Evolutionary conservation across 2,797 vertebrate genomes (phyloP), one percentile per base, ranked within the genome.

Genomic region (Gobionotothen gibberifrons): DNA sequence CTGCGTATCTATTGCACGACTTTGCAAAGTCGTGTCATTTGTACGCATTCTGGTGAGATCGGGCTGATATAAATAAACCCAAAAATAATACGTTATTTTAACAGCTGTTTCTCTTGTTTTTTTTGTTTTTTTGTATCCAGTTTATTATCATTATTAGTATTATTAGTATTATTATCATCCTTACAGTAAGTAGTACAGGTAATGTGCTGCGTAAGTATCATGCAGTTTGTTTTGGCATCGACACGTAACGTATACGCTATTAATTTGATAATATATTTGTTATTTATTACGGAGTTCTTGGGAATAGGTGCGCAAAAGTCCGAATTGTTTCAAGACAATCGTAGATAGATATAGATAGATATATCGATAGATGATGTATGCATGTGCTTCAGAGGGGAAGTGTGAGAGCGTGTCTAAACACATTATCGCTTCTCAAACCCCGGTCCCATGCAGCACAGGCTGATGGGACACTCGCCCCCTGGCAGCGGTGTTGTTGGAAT

Each of bases 371-470:
- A 39, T 39, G 14, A 48, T 48, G 36, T 32, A 13, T 46, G 8
- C 49, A 6, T 58, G 67, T 52, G 56, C 39, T 0, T 21, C n/a
- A 47, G 60, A 56, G 29, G 32, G 47, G 58, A 74, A 56, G 73
- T 59, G 73, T 72, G 76, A 72, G 64, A 78, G 81, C 53, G 70
- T 72, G 74, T 63, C 78, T 79, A 61, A 76, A 69, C 59, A 49
- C 42, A 67, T 70, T 68, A 78, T 67, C 26, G 54, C 63, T 29
- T 17, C 22, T 51, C 62, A 22, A 6, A 26, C 52, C 48, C 21
- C 47, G 46, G 68, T 63, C 69, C 72, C 57, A 19, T 26, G 80
- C 60, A 62, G 53, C 53, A 60, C 42, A 9, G 65, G 49, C 42
- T 9, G 46, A 17, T 49, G 55, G 68, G 64, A 62, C 72, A n/a